phyloP scores from a whole-genome alignment of 2,797 vertebrate species.

The Sebastes elongatus region DNA sequence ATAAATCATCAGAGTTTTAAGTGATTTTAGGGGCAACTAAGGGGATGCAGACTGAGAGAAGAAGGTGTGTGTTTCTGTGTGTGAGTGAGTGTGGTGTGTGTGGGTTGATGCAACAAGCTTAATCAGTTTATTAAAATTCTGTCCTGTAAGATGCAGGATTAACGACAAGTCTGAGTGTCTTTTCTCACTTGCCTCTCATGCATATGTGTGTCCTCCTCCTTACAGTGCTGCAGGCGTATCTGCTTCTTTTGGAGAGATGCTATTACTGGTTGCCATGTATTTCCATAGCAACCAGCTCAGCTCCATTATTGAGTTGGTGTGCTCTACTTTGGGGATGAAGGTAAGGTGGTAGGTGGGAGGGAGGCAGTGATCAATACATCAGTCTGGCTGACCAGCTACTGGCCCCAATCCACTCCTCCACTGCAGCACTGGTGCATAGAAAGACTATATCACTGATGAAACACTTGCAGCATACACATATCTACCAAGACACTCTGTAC shows the following conservation, averaged over 20 bases:
- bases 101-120: conserved; percentile 3
- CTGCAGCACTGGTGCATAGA: conserved; percentile 44
- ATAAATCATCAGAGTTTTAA: conserved; percentile 25
- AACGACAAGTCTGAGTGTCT: conserved; percentile 37
- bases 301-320: conserved; percentile 98
- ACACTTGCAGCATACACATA: conserved; percentile 48
- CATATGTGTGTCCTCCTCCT: conserved; percentile 53
- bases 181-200: conserved; percentile 29
- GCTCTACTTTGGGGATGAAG: conserved; percentile 99
- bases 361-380: conserved; percentile 68
- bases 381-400: conserved; percentile 59
- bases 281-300: conserved; percentile 99
- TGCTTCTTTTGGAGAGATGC: conserved; percentile 99
- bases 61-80: neutral
- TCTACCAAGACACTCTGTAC: conserved; percentile 44
- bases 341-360: conserved; percentile 78
- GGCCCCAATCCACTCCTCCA: conserved; percentile 25
- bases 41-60: neutral
- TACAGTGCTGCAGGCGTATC: conserved; percentile 95
- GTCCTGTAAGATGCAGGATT: conserved; percentile 41
- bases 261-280: conserved; percentile 98
- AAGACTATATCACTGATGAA: conserved; percentile 47
- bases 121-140: conserved; percentile 55
- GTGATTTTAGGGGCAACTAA: conserved; percentile 2
- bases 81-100: neutral